Evolutionary conservation across 2,797 vertebrate genomes (phyloP).

Genomic region (Nannoperca obscura): DNA sequence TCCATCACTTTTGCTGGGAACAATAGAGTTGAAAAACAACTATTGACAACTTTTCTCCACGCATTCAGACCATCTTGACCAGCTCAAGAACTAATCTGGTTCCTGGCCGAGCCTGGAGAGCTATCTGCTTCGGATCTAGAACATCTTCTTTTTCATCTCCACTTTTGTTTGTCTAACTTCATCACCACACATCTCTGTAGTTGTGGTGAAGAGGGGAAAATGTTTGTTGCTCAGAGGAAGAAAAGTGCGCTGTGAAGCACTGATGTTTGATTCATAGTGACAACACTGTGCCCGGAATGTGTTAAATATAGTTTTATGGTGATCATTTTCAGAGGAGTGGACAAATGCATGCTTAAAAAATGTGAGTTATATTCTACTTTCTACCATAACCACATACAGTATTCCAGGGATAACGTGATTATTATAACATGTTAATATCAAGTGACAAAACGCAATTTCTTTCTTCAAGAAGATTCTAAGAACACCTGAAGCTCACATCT

Average conservation of each 20-base stretch:
- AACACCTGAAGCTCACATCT: background rate
- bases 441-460: background rate
- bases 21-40: slow-evolving; percentile 61
- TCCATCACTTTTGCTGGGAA: slow-evolving; percentile 33
- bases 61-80: slow-evolving; percentile 26
- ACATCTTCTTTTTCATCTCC: slow-evolving; percentile 17
- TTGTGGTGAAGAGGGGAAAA: background rate
- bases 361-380: background rate
- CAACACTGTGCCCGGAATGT: background rate
- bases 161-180: slow-evolving; percentile 21
- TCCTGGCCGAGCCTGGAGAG: slow-evolving; percentile 1
- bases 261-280: slow-evolving; percentile 27
- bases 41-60: slow-evolving; percentile 38
- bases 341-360: background rate
- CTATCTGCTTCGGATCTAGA: slow-evolving; percentile 34
- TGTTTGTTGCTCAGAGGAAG: background rate
- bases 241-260: background rate
- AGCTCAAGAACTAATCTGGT: slow-evolving; percentile 17
- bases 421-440: background rate
- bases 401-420: background rate
- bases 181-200: slow-evolving; percentile 11
- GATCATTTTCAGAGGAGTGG: background rate
- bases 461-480: background rate
- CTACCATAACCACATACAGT: background rate
- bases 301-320: slow-evolving; percentile 14